Base-by-base conservation (phyloP, 2,888 invertebrate species). In the Syritta pipiens region DNA sequence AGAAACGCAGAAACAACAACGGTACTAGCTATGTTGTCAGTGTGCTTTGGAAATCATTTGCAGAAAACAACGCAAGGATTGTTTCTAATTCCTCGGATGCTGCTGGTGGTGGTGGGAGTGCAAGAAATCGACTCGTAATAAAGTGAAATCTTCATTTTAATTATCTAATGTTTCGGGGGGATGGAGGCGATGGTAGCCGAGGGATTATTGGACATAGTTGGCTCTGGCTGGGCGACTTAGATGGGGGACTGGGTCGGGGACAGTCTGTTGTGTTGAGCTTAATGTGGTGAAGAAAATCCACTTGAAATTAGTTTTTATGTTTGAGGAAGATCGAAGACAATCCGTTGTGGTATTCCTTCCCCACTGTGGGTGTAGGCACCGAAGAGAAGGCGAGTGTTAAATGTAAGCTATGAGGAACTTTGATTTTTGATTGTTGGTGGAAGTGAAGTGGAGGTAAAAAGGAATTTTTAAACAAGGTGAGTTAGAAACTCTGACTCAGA, bases 241-340 rank as follows among this genome's bases (percentile, higher is more conserved):
- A n/a, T 28, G 28, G 2, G 28, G 28, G 9, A n/a, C 2, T 1
- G n/a, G 53, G 1, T 5, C 3, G 10, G 17, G 9, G 14, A 30
- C 42, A 55, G 62, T 68, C 67, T 79, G 69, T 63, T 59, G 17
- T 22, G 63, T 59, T 60, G 68, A 75, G 75, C 68, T 75, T 81
- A 69, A 75, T 81, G 63, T 81, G 81, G 81, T 81, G 75, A 75
- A 75, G 62, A 75, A 81, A 69, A 75, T 75, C 81, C 67, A 57
- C 55, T 74, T 59, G 65, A 77, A 77, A 72, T 77, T 65, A 60
- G 53, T 65, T 72, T 65, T 77, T 72, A 77, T 76, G 59, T 77
- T 60, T 35, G 28, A 46, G 22, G 46, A 40, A 67, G 44, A 74
- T 74, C 59, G 65, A 65, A 59, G 57, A 35, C 55, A 63, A 57